Evolutionary conservation across 2,797 vertebrate genomes (phyloP).

Genomic region (Sylvilagus floridanus): DNA sequence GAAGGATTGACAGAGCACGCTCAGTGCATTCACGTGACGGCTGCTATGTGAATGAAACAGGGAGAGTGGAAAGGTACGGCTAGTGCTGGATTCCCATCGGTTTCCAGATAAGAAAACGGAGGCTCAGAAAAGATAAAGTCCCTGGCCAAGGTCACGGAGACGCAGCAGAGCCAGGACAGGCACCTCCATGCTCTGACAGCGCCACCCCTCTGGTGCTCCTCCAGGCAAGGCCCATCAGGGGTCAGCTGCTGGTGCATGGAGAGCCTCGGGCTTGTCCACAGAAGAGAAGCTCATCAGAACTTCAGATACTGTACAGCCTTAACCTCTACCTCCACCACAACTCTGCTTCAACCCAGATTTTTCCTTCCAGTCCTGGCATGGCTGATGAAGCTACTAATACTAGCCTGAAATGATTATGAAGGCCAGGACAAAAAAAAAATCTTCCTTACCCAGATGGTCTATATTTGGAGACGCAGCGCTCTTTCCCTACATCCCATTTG

Average conservation of each 20-base stretch:
- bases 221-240: not conserved
- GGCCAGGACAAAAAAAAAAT: not conserved
- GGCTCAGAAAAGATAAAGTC: not conserved
- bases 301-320: not conserved
- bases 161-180: not conserved
- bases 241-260: fast-evolving
- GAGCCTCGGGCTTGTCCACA: not conserved
- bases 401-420: conserved; percentile 16
- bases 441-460: conserved; percentile 13
- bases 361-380: not conserved
- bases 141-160: not conserved
- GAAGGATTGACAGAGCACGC: not conserved
- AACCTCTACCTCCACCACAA: not conserved
- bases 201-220: not conserved
- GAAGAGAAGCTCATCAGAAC: not conserved
- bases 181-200: not conserved
- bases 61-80: not conserved
- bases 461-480: not conserved
- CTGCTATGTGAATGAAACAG: not conserved
- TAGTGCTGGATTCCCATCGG: not conserved
- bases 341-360: not conserved
- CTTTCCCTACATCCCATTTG: not conserved
- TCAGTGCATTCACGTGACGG: not conserved
- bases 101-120: not conserved
- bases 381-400: conserved; percentile 23